Evolutionary conservation across 2,113 vertebrate genomes (phyloP), one percentile per base, ranked within the genome.

Genomic region (Gila orcuttii): DNA sequence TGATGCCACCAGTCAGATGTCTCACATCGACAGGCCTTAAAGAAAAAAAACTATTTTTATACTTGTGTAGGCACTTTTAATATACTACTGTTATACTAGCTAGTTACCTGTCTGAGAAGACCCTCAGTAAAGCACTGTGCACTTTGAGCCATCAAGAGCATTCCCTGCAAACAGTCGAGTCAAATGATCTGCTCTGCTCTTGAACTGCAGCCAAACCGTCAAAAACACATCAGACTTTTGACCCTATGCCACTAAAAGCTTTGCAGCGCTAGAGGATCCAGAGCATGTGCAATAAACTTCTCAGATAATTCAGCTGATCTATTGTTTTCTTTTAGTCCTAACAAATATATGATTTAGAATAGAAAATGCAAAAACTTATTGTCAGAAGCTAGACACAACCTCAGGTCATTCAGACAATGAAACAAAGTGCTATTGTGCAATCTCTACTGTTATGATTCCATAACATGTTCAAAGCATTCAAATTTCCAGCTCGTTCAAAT

Each of bases 161-260:
- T 42, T 84, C 71, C 62, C 33, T 81, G 15, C 64, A 74, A 80
- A 78, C 82, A 69, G 69, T 55, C 25, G 6, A 85, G 57, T 60
- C 86, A 77, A 74, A 77, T 84, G 84, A 79, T 87, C 68, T 17
- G 71, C 73, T 79, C n/a, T 21, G 57, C 75, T 84, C 52, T 42
- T 68, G 50, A 69, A 74, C 52, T 28, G 28, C 76, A 74, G 78
- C 69, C 85, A 86, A 77, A 86, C 33, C 13, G 33, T 82, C 52
- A 76, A 75, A 79, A 84, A 78, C 78, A 82, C 84, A 87, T 80
- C 89, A 85, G 88, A 81, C 87, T 86, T 77, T 89, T 92, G 86
- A 93, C 89, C 91, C 93, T 90, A 87, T 25, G 17, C 55, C 21
- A 36, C 68, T 62, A 33, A 59, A 33, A 73, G 79, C 47, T 55